A percentile compares a stretch with the other conserved stretches of the same genome.
These are phyloP conservation scores for Philonicus albiceps DNA, from an alignment of 2,888 invertebrate species.

Conservation along the genomic window DNA sequence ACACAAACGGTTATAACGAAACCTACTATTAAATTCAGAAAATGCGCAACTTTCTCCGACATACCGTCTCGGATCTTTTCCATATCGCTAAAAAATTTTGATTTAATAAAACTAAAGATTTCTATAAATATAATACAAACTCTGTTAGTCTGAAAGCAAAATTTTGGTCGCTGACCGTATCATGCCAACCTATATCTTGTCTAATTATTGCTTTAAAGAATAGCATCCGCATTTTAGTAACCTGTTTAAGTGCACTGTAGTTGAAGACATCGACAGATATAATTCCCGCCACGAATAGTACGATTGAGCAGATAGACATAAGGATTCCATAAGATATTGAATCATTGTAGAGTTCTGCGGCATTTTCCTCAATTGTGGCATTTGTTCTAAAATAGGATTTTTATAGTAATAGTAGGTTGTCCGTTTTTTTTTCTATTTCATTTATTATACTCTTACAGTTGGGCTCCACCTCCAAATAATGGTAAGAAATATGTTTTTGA, in stretches of 20 bases:
- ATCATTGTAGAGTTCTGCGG: slow-evolving; percentile 70
- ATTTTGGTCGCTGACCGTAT: slow-evolving; percentile 74
- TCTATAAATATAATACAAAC: slow-evolving; percentile 65
- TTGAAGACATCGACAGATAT: slow-evolving; percentile 75
- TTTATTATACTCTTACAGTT: slow-evolving; percentile 64
- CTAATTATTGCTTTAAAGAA: slow-evolving; percentile 72
- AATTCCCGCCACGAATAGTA: slow-evolving; percentile 71
- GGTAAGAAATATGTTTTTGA: slow-evolving; percentile 68
- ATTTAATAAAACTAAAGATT: neutral
- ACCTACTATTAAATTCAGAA: slow-evolving; percentile 67
- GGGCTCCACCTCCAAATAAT: slow-evolving; percentile 71
- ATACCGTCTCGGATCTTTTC: slow-evolving; percentile 85
- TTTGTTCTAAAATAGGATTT: slow-evolving; percentile 62
- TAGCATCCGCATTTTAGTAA: slow-evolving; percentile 69
- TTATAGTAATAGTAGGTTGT: neutral
- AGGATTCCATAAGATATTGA: slow-evolving; percentile 74
- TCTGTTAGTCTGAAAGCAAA: slow-evolving; percentile 79
- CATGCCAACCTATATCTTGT: slow-evolving; percentile 80
- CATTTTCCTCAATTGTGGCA: slow-evolving; percentile 67
- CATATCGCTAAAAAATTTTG: slow-evolving; percentile 68
- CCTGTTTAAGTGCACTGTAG: slow-evolving; percentile 71
- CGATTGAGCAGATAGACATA: slow-evolving; percentile 66
- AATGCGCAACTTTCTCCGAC: slow-evolving; percentile 82
- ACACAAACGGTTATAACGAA: slow-evolving; percentile 71
- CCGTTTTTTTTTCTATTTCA: neutral